Evolutionary conservation across 1,140 invertebrate genomes (phyloP).

Genomic region (Hesperophylax magnus): DNA sequence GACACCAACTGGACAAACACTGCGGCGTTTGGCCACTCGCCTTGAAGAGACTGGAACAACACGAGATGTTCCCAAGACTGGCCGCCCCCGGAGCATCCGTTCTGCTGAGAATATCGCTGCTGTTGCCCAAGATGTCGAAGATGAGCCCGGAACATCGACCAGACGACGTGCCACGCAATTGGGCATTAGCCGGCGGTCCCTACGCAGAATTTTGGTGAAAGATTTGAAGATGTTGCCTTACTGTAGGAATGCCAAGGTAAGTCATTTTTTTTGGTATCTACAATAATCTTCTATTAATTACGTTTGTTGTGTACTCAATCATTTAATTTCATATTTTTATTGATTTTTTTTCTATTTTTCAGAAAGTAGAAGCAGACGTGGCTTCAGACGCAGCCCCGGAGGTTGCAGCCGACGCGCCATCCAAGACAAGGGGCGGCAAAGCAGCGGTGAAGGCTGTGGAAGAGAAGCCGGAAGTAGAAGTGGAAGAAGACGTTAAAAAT

Average conservation of each 20-base stretch:
- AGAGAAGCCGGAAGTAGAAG: constrained; percentile 16
- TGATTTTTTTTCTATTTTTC: not conserved
- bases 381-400: constrained; percentile 37
- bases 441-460: constrained; percentile 26
- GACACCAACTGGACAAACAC: no score
- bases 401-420: not conserved
- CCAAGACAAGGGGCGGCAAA: constrained; percentile 45
- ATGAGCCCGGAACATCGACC: no score
- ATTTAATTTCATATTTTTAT: not conserved
- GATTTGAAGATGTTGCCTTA: constrained; percentile 49
- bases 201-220: no score
- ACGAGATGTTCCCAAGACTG: no score
- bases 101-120: no score
- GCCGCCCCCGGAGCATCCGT: no score
- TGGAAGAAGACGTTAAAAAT: constrained; percentile 28
- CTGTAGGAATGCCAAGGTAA: constrained; percentile 46
- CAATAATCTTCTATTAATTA: not conserved
- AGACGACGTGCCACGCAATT: no score
- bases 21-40: no score
- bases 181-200: no score
- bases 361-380: constrained; percentile 20
- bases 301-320: not conserved
- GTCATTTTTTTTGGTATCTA: not conserved
- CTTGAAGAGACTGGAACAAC: no score
- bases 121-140: no score